Evolutionary conservation across 1,140 invertebrate species (phyloP), one percentile per base, ranked within the genome.

Genomic region (Drosophila willistoni): DNA sequence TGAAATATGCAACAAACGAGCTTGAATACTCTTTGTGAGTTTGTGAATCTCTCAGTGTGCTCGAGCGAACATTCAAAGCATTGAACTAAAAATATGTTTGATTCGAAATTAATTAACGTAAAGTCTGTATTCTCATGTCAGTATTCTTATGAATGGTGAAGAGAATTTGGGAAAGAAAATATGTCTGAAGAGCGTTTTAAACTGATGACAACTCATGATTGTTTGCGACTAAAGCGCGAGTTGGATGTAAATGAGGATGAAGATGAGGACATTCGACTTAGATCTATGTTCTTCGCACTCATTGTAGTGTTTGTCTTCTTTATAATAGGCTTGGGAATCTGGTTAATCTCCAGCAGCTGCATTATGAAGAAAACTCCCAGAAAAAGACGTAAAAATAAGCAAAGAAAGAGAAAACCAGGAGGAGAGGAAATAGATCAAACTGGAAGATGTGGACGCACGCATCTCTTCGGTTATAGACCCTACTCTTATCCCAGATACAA

Each of bases 291-390:
- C 9, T 55, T 76, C 7, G 39, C 47, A 14, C 29, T 76, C 13
- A 77, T 77, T 41, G n/a, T 70, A 7, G 51, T 67, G 5, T 64
- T 77, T 25, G 7, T 77, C 19, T 44, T 77, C 13, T 70, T 77
- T 4, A 60, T 75, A 5, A 77, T 76, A 14, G 55, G 25, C 10
- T 64, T 76, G 12, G 69, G 73, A 42, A 29, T 77, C 7, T 77
- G 73, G 73, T 12, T 77, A 2, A 70, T 77, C 6, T 77, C 73
- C 13, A 41, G 66, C 22, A 77, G 66, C 42, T 77, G 73, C 12
- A 13, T 77, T 4, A 60, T 70, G 17, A 17, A 3, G 14, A 13
- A 3, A 14, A 34, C 5, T 5, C 25, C 2, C 7, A 29, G 3
- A 10, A 14, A 3, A 36, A 59, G 1, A 3, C 56, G 33, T 2